A percentile compares a stretch with the other conserved stretches of the same genome.
Evolutionary conservation across 2,113 vertebrate species (phyloP).

Genomic region (Buteo buteo): DNA sequence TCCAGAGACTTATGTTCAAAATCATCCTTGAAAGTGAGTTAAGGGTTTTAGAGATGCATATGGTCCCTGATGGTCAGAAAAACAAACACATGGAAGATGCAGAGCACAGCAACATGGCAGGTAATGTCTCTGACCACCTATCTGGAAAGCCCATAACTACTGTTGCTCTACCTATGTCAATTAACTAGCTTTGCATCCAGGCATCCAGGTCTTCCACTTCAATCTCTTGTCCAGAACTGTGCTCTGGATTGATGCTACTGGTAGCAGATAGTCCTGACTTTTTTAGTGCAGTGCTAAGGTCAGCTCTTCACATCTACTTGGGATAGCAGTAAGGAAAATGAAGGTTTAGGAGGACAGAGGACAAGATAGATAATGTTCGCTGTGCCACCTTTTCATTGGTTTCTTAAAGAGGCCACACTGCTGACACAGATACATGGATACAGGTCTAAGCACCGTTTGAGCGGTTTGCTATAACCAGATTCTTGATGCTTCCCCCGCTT

Average conservation of each 20-base stretch:
- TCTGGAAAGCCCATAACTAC: neutral
- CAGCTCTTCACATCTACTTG: neutral
- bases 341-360: neutral
- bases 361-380: neutral
- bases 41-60: neutral
- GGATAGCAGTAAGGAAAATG: neutral
- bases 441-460: neutral
- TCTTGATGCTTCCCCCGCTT: neutral
- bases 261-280: neutral
- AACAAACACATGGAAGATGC: neutral
- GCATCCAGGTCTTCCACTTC: neutral
- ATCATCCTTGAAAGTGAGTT: neutral
- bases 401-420: neutral
- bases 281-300: rapidly evolving
- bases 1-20: neutral
- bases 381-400: neutral
- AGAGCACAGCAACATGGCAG: neutral
- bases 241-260: neutral
- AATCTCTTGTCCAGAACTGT: neutral
- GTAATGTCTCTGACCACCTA: neutral
- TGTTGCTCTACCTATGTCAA: neutral
- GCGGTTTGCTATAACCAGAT: neutral
- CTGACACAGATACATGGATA: neutral
- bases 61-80: neutral
- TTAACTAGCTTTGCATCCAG: neutral